phyloP scores from a whole-genome alignment of 2,888 invertebrate species.

The Tipula helvola region DNA sequence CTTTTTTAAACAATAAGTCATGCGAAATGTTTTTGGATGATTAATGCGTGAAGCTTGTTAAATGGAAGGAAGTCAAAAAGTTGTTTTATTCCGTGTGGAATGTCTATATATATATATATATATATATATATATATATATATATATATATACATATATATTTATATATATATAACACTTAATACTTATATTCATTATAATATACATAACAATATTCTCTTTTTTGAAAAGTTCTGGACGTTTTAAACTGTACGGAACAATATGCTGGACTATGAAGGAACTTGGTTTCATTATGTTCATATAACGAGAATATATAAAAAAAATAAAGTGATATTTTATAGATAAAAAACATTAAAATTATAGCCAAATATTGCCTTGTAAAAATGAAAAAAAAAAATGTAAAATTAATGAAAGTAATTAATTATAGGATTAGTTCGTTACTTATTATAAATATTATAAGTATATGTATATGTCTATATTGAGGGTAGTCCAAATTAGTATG shows the following conservation, averaged over 20 bases:
- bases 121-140: neutral
- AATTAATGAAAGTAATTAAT: neutral
- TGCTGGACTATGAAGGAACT: neutral
- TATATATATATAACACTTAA: neutral
- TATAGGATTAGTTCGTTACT: neutral
- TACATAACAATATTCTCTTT: constrained; percentile 1
- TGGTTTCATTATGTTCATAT: neutral
- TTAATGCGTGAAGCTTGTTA: too few relatives aligned
- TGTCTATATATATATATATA: neutral
- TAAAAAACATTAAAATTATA: constrained; percentile 5
- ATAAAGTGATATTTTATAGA: neutral
- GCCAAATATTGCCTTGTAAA: constrained; percentile 12
- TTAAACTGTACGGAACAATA: neutral
- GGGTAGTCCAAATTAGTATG: too few relatives aligned
- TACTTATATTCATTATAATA: neutral
- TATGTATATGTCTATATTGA: neutral
- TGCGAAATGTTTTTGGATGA: too few relatives aligned
- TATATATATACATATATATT: neutral
- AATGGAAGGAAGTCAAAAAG: too few relatives aligned
- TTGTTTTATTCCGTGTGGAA: neutral
- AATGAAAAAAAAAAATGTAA: neutral
- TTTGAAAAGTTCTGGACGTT: neutral
- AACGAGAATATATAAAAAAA: neutral
- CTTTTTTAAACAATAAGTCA: too few relatives aligned
- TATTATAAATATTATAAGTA: neutral